Conservation (phyloP, 2,888 invertebrate genomes). For the Strigamia crassipes region DNA sequence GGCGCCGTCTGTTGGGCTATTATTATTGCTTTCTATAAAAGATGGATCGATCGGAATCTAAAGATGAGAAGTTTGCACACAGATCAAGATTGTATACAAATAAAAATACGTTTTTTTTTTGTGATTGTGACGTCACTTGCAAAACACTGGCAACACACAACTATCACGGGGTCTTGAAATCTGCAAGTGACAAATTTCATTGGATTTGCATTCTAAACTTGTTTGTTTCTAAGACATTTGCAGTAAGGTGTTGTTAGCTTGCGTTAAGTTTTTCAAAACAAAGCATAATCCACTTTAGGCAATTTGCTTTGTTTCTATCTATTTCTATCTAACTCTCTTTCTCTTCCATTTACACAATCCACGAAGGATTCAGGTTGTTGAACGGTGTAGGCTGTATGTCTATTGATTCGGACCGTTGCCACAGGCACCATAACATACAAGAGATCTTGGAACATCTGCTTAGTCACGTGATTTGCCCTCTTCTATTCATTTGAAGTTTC, state of each 20-base stretch:
- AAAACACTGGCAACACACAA: too few relatives aligned
- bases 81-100: not conserved
- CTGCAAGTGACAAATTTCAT: too few relatives aligned
- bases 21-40: slow-evolving; percentile 14
- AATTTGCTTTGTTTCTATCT: not conserved
- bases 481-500: not conserved
- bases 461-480: not conserved
- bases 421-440: slow-evolving; percentile 12
- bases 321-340: not conserved
- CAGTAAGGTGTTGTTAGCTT: too few relatives aligned
- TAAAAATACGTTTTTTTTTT: not conserved
- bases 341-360: slow-evolving; percentile 5
- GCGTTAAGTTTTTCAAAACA: too few relatives aligned
- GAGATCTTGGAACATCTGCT: not conserved
- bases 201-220: too few relatives aligned
- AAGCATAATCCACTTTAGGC: too few relatives aligned
- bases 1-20: not conserved
- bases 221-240: too few relatives aligned
- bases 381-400: not conserved
- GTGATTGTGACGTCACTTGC: not conserved
- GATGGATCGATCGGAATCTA: slow-evolving; percentile 12
- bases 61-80: not conserved
- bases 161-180: too few relatives aligned
- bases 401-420: slow-evolving; percentile 21
- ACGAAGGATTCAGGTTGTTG: not conserved